These are phyloP conservation scores for Catagonus wagneri DNA, from an alignment of 2,113 vertebrate genomes.

Conservation along the genomic window DNA sequence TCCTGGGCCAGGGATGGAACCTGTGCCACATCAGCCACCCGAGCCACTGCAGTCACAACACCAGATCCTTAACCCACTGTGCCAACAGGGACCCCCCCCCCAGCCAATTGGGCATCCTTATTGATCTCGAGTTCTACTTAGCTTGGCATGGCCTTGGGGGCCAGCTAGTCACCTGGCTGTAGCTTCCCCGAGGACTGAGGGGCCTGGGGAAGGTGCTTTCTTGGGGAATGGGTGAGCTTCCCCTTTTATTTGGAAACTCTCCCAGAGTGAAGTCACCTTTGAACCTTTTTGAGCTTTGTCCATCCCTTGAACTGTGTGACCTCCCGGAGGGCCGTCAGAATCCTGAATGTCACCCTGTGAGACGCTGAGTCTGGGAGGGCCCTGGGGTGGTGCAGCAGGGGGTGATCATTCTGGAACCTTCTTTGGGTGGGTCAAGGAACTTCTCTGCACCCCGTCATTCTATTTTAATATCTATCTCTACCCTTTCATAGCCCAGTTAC, in stretches of 20 bases:
- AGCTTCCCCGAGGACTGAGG: fast-evolving
- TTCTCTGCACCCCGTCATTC: conserved; percentile 58
- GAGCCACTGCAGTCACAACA: no score
- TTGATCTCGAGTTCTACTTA: not conserved
- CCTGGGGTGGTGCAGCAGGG: not conserved
- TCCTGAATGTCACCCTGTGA: conserved; percentile 65
- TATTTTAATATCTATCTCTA: conserved; percentile 66
- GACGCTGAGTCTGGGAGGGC: conserved; percentile 67
- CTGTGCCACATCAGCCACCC: no score
- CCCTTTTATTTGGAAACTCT: not conserved
- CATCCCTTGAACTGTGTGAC: conserved; percentile 75
- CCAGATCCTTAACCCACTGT: no score
- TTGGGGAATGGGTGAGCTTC: not conserved
- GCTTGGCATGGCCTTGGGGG: not conserved
- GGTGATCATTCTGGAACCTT: conserved; percentile 37
- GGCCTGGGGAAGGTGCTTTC: not conserved
- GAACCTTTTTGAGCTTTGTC: not conserved
- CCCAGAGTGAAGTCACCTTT: not conserved
- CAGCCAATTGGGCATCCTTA: not conserved
- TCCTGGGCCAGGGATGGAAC: no score
- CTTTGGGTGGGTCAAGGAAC: conserved; percentile 38
- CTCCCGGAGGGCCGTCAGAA: conserved; percentile 71
- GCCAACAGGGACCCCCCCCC: no score
- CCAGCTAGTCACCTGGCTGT: not conserved
- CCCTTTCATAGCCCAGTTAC: conserved; percentile 44